Conservation (phyloP, 1,140 invertebrate species). For the Diachasmimorpha longicaudata region DNA sequence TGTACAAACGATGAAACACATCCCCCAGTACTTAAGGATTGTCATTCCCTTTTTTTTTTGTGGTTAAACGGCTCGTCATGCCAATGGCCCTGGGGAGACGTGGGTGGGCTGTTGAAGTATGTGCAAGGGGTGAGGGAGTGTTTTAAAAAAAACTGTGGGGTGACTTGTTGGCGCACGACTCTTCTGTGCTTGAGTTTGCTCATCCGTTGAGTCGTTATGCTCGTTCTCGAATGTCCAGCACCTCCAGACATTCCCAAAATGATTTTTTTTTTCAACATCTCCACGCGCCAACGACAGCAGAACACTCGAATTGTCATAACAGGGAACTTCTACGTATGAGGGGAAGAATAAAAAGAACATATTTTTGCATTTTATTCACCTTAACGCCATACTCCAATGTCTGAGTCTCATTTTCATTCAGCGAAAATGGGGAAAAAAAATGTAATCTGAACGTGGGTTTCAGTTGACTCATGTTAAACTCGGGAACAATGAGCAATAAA, state of each 20-base stretch:
- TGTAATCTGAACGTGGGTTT: background rate
- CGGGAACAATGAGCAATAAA: background rate
- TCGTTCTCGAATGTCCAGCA: conserved; percentile 20
- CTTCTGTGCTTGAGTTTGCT: conserved; percentile 14
- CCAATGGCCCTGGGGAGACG: conserved; percentile 21
- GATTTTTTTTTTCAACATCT: background rate
- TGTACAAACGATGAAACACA: too few species aligned
- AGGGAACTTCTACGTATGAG: background rate
- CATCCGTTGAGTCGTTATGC: conserved; percentile 25
- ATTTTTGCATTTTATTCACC: too few species aligned
- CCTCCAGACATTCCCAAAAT: conserved; percentile 11
- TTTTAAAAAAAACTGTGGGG: background rate
- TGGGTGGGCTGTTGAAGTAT: conserved; percentile 5
- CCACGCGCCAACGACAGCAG: background rate
- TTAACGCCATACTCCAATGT: background rate
- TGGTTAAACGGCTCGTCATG: conserved; percentile 25
- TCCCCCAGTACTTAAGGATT: background rate
- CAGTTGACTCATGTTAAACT: background rate
- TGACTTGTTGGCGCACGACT: conserved; percentile 21
- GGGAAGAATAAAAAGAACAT: background rate
- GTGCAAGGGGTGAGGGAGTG: background rate
- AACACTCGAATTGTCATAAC: background rate
- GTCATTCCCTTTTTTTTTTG: background rate
- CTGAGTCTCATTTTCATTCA: background rate
- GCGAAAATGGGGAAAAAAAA: background rate